These are phyloP conservation scores for Calliopum simillimum DNA, from an alignment of 2,888 invertebrate species.

Conservation along the genomic window DNA sequence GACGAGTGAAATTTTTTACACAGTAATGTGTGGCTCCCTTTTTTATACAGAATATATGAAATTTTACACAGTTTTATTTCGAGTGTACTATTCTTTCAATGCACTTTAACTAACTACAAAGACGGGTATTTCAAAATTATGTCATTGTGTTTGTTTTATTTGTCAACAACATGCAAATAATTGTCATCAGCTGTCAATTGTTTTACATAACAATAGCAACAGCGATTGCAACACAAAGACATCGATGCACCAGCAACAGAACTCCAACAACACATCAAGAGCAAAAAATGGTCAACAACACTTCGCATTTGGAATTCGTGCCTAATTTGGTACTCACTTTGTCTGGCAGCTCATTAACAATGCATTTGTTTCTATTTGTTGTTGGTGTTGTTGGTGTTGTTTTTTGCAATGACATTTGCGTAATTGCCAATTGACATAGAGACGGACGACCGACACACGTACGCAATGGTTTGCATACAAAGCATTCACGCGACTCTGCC, in stretches of 20 bases:
- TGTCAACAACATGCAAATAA: no score
- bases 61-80: no score
- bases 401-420: not conserved
- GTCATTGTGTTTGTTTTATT: no score
- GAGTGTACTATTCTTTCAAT: no score
- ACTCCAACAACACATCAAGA: not conserved
- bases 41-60: no score
- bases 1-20: no score
- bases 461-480: no score
- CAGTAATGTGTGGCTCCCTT: no score
- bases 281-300: not conserved
- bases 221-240: not conserved
- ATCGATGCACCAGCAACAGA: not conserved
- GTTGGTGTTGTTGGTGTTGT: not conserved
- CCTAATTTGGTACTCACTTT: not conserved
- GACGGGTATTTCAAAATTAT: no score
- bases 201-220: not conserved
- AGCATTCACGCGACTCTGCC: not conserved
- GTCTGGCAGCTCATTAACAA: slow-evolving; percentile 8
- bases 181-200: not conserved
- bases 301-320: not conserved
- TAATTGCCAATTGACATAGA: no score
- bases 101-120: no score
- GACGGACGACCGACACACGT: no score
- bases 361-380: not conserved